These are phyloP conservation scores for Cryptophagus acutangulus DNA, from an alignment of 2,888 invertebrate species.

Conservation along the genomic window DNA sequence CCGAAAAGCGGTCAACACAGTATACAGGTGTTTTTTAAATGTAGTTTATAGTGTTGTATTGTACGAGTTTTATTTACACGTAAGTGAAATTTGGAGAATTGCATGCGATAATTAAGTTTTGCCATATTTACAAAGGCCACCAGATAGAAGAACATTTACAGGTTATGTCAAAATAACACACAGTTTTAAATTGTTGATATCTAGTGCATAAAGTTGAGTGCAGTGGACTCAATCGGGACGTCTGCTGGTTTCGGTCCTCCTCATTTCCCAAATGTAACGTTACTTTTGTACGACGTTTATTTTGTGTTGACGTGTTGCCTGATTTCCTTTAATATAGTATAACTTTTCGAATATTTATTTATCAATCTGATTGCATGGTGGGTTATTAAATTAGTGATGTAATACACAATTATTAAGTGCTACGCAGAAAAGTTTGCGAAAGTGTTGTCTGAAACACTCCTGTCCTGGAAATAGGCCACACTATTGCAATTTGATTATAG, in stretches of 20 bases:
- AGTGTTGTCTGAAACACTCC: too few species aligned
- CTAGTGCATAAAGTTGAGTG: slow-evolving; percentile 44
- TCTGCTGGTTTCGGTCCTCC: slow-evolving; percentile 35
- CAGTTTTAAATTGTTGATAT: slow-evolving; percentile 39
- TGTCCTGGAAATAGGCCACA: too few species aligned
- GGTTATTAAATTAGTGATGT: too few species aligned
- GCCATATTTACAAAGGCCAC: too few species aligned
- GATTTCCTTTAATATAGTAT: slow-evolving; percentile 8
- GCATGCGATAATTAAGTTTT: neutral
- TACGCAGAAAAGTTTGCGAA: too few species aligned
- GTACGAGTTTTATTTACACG: slow-evolving; percentile 22
- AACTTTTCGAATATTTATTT: slow-evolving; percentile 15
- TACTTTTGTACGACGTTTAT: slow-evolving; percentile 39
- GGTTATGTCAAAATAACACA: slow-evolving; percentile 28
- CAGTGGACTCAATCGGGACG: slow-evolving; percentile 40
- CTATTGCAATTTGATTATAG: too few species aligned
- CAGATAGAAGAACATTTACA: slow-evolving; percentile 18
- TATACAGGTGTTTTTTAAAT: slow-evolving; percentile 48
- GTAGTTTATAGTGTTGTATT: slow-evolving; percentile 41
- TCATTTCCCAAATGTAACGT: slow-evolving; percentile 43
- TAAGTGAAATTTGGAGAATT: slow-evolving; percentile 19
- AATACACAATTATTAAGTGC: too few species aligned
- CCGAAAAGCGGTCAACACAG: slow-evolving; percentile 50
- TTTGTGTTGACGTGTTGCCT: slow-evolving; percentile 31
- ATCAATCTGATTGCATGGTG: slow-evolving; percentile 9